A percentile compares a stretch with the other conserved stretches of the same genome.
These are phyloP conservation scores for Triplophysa siluroides DNA, from an alignment of 2,113 vertebrate species.

Conservation along the genomic window DNA sequence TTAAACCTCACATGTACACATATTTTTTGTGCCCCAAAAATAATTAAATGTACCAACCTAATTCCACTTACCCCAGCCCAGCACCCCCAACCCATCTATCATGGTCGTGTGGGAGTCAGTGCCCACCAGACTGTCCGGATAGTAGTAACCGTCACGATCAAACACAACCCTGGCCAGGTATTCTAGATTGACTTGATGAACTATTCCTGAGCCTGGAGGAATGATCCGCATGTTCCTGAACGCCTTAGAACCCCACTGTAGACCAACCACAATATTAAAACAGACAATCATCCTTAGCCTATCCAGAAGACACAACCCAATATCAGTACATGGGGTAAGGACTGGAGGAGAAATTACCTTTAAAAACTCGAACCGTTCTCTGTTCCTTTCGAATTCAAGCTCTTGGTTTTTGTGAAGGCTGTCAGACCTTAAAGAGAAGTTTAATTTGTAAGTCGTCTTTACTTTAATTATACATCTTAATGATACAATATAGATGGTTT, in stretches of 20 bases:
- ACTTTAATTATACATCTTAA: not conserved
- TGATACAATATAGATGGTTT: too few relatives aligned
- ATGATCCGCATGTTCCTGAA: slow-evolving; percentile 96
- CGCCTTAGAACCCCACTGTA: slow-evolving; percentile 94
- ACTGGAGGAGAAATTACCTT: slow-evolving; percentile 77
- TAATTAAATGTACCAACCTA: too few relatives aligned
- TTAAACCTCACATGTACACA: not conserved
- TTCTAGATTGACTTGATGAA: slow-evolving; percentile 97
- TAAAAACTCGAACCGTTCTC: slow-evolving; percentile 94
- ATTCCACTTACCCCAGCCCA: slow-evolving; percentile 90
- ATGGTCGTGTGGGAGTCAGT: slow-evolving; percentile 98
- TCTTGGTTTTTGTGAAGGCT: slow-evolving; percentile 97
- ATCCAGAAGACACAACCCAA: not conserved
- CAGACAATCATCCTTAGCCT: not conserved
- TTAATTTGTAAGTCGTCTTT: not conserved
- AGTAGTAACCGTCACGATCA: slow-evolving; percentile 83
- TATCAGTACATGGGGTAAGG: not conserved
- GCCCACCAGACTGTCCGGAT: slow-evolving; percentile 96
- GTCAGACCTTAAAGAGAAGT: slow-evolving; percentile 77
- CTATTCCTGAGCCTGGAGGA: slow-evolving; percentile 94
- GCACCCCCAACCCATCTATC: slow-evolving; percentile 93
- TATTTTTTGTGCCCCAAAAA: not conserved
- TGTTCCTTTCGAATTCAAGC: slow-evolving; percentile 96
- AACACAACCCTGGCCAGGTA: slow-evolving; percentile 95
- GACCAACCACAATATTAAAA: slow-evolving; percentile 43